phyloP scores from a whole-genome alignment of 2,888 invertebrate genomes.

The Athetis lepigone region DNA sequence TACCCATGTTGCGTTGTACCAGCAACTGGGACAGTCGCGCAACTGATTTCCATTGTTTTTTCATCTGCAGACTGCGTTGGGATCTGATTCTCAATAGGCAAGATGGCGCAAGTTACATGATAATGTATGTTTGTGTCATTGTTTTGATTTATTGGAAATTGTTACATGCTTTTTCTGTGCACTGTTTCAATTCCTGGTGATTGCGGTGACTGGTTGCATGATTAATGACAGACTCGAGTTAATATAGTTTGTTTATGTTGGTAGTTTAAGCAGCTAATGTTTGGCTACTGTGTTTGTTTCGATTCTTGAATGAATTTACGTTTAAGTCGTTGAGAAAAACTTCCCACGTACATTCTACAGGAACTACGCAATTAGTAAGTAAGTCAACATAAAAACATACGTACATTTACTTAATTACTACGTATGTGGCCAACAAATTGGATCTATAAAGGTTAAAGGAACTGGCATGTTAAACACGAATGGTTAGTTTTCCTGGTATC shows the following conservation, averaged over 20 bases:
- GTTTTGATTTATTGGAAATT: constrained; percentile 32
- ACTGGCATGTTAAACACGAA: no score
- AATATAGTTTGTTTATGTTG: neutral
- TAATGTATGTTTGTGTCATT: constrained; percentile 18
- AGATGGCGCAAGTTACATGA: constrained; percentile 40
- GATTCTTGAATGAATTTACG: neutral
- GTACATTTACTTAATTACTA: constrained; percentile 4
- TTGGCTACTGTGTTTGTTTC: no score
- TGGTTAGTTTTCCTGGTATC: no score
- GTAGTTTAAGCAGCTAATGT: no score
- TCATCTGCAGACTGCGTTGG: constrained; percentile 41
- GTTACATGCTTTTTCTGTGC: constrained; percentile 5
- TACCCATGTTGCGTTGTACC: constrained; percentile 25
- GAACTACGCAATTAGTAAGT: neutral
- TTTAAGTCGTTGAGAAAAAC: neutral
- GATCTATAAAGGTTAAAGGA: no score
- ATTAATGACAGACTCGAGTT: neutral
- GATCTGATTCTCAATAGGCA: constrained; percentile 52
- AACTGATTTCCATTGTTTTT: constrained; percentile 62
- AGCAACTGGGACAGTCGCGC: constrained; percentile 40
- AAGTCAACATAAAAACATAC: neutral
- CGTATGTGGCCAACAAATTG: no score
- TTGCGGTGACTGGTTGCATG: neutral
- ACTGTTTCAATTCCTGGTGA: neutral
- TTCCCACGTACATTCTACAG: neutral